Evolutionary conservation across 2,888 invertebrate genomes (phyloP), one percentile per base, ranked within the genome.

Genomic region (Pomacea canaliculata): DNA sequence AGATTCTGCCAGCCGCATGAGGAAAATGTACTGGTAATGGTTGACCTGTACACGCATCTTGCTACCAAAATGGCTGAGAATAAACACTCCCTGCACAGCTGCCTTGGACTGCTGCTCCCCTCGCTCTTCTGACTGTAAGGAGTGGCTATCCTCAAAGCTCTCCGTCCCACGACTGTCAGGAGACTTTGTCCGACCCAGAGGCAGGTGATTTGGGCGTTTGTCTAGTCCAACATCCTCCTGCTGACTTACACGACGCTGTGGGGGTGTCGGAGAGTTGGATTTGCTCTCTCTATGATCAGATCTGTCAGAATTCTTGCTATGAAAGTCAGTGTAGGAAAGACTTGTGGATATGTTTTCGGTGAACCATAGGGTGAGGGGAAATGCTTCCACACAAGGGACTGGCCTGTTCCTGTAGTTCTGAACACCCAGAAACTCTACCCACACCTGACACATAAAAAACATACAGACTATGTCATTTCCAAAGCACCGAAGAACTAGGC

Each of bases 21-120:
- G 92, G 92, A 98, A 97, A 84, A 97, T 92, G 91, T 95, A 95
- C 92, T 98, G 97, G 91, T 96, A 97, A 91, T 97, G 97, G 92
- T 97, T 97, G 79, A 98, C 93, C 91, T 98, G 97, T 7, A 62
- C 51, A 19, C 74, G 74, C 74, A 74, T 74, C 74, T 74, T 74
- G 74, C 60, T 68, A 23, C 62, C 74, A 69, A 74, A 74, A 49
- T 74, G n/a, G 19, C 59, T 37, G 23, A 74, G 63, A 46, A 74
- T 19, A 51, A 74, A 74, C 27, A 37, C 62, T 94, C 83, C 95
- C 85, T 37, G 86, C 85, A 60, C n/a, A 76, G 73, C 70, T 68
- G 73, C 95, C 19, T 59, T 46, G 1, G 74, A 69, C 67, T 73
- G 73, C 59, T 56, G 66, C 8, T 67, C 37, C 46, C 56, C 59